Base-by-base conservation (phyloP, 2,797 vertebrate species). In the Enteromius thamalakanensis region DNA sequence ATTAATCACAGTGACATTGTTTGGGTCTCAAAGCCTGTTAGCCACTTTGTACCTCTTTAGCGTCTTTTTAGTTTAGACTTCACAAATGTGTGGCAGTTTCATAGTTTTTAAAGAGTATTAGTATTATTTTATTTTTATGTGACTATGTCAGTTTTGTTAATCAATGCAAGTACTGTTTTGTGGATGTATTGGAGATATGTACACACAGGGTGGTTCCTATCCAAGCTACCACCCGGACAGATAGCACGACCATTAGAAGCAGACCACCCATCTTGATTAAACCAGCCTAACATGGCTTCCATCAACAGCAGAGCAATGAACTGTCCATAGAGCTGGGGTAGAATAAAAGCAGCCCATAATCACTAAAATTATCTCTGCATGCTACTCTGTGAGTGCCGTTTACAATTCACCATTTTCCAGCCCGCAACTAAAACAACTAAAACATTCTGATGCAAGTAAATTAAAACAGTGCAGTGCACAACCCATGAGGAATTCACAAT, bases 321-420 rank as follows among this genome's bases (percentile, higher is more conserved):
- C 51, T 83, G 64, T 19, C 60, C 75, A 34, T 26, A 62, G 53
- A 77, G 29, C 65, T 62, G 26, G 40, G 67, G 26, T 53, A 70
- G 53, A 70, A 83, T 69, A 71, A 70, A 83, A 60, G 42, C 37
- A 49, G 19, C 11, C 65, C 65, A 12, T 83, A 83, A 83, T 83
- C 75, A 83, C 75, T 70, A 45, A 77, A 83, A 83, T 83, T 71
- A 77, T 83, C 81, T 77, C 81, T 70, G 74, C 75, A 71, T 69
- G 75, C 21, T 34, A 37, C 75, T 60, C 65, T 23, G 53, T 12
- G 65, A 83, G 42, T 3, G 17, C 51, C 12, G 26, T 77, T 69
- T 77, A 77, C 81, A 37, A 67, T 82, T 69, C 65, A 45, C 51
- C 29, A 6, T 83, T 67, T 82, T 78, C 53, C 75, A 83, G 37